Evolutionary conservation across 2,113 vertebrate genomes (phyloP).

Genomic region (Aspidoscelis tigris): DNA sequence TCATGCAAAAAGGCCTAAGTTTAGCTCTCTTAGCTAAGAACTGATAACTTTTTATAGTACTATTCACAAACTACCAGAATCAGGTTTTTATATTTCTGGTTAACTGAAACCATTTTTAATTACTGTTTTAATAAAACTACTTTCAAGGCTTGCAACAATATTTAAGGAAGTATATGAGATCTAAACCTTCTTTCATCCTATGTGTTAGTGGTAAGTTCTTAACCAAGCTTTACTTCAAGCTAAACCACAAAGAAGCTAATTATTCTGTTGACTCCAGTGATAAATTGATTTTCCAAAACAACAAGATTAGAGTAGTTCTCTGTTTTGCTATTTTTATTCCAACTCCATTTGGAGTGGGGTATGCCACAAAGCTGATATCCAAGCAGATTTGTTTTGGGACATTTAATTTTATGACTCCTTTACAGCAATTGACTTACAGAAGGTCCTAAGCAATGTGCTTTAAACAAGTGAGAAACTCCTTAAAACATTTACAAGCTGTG

Average conservation of each 20-base stretch:
- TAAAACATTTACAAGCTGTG: neutral
- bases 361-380: neutral
- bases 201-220: neutral
- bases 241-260: constrained; percentile 1
- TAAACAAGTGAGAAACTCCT: neutral
- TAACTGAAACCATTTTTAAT: neutral
- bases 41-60: neutral
- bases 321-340: neutral
- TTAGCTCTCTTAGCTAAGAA: neutral
- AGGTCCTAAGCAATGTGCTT: neutral
- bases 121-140: neutral
- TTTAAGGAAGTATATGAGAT: constrained; percentile 23
- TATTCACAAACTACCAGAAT: neutral
- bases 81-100: neutral
- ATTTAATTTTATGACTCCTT: neutral
- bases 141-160: neutral
- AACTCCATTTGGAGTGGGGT: neutral
- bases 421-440: neutral
- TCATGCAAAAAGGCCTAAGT: neutral
- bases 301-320: neutral
- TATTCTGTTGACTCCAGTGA: neutral
- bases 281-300: neutral
- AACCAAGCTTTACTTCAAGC: neutral
- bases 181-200: constrained; percentile 43
- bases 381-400: neutral